Base-by-base conservation (phyloP, 2,888 invertebrate species). In the Eupithecia insigniata region DNA sequence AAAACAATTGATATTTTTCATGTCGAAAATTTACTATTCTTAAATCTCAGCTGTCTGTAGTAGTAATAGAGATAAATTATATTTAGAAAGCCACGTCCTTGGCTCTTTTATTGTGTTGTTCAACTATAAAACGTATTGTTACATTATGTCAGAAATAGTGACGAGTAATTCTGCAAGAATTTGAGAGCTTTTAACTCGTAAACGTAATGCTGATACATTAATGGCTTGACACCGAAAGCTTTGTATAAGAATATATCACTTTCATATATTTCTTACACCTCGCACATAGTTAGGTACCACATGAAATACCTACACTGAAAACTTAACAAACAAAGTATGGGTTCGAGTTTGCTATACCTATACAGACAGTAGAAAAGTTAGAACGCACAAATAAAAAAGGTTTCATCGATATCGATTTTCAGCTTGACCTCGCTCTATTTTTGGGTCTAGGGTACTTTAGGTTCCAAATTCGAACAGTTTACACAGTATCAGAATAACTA, bases 121-220 rank as follows among this genome's bases (percentile, higher is more conserved):
- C 66, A 66, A 69, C 74, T 69, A 74, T 73, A 73, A 73, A 73
- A 73, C 39, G 39, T 71, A 69, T 70, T 71, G 73, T 74, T 66
- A 69, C 66, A 74, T 68, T 64, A 46, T 66, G 51, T 70, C 68
- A 30, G 61, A 34, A 70, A 66, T 70, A 73, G 70, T 70, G 67
- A 62, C 66, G 55, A 51, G 67, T 67, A 58, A 67, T 60, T 61
- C 26, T 30, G 18, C 55, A 64, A 64, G 71, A 71, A 71, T 74
- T 64, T 34, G 43, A 71, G 66, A 70, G 61, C 46, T 65, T 58
- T 67, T 71, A 51, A 71, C 32, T 66, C 61, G 46, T 62, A 65
- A 55, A 61, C 34, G 65, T 67, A 61, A 55, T 34, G 39, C 36
- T 64, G 64, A 65, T 68, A 58, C 65, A 60, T 65, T 69, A 39